Evolutionary conservation across 2,113 vertebrate species (phyloP).

Genomic region (Benitochromis conjunctus): DNA sequence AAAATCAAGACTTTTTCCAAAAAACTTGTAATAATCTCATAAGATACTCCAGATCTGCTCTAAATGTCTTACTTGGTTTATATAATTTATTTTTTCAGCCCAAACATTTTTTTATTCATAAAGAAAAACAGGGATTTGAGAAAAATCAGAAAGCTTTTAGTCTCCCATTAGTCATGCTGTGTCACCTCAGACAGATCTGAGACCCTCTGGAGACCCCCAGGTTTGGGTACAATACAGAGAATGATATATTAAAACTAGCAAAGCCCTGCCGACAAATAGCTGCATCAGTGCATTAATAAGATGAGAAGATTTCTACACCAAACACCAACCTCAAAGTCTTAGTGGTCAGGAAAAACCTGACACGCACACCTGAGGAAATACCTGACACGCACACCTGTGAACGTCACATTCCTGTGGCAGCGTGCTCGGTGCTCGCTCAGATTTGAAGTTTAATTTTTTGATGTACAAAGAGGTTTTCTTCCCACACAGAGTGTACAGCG

Average conservation of each 20-base stretch:
- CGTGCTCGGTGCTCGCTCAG: too few relatives aligned
- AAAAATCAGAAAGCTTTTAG: neutral
- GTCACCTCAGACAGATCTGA: neutral
- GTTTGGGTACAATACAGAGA: neutral
- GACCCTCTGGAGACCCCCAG: neutral
- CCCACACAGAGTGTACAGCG: too few relatives aligned
- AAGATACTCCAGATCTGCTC: neutral
- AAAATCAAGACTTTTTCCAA: neutral
- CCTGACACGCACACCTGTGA: neutral
- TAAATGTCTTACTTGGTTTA: neutral
- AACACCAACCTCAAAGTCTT: neutral
- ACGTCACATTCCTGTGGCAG: too few relatives aligned
- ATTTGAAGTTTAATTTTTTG: too few relatives aligned
- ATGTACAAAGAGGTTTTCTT: too few relatives aligned
- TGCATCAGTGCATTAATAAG: neutral
- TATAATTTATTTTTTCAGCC: neutral
- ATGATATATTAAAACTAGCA: neutral
- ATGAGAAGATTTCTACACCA: neutral
- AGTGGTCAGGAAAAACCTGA: neutral
- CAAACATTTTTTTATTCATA: neutral
- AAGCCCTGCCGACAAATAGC: neutral
- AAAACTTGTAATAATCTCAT: neutral
- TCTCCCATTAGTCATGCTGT: accelerated
- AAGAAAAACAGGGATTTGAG: neutral
- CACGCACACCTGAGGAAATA: neutral